Evolutionary conservation across 2,113 vertebrate genomes (phyloP), one percentile per base, ranked within the genome.

Genomic region (Pseudorectes ferrugineus): DNA sequence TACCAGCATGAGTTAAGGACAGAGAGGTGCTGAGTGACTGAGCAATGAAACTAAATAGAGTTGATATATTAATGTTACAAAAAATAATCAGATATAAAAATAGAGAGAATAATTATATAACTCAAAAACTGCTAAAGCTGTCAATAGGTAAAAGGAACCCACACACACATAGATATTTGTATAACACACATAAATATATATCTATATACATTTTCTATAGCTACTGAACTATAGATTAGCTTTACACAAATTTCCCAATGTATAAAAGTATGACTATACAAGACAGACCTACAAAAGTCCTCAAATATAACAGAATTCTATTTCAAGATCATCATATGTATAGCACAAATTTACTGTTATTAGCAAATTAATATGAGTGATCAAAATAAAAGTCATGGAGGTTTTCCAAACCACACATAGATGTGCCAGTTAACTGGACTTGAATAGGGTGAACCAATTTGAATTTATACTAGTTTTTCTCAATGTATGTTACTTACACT

Each of bases 161-260:
- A 2, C 16, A 3, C 6, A 5, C 4, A 28, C 7, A 28, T 1
- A 57, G 1, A 45, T 10, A n/a, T 6, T 25, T 10, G 26, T 3
- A 73, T 14, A 48, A 14, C 3, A 65, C 3, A 59, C 8, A 66
- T 12, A 43, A 11, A 45, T 26, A 57, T 12, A 23, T 35, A 72
- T 19, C 10, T 12, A 20, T 14, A 46, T 21, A 61, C 1, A 36
- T 40, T 81, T 73, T 48, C 19, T 45, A 21, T 20, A 68, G 8
- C 6, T 81, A 43, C 19, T 62, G 52, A 54, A 26, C 11, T 40
- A 33, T 18, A 46, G 26, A 61, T 42, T 58, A 19, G 3, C 18
- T 24, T 73, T 48, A 73, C 38, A 35, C 11, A 55, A 66, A 4
- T 67, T 71, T 70, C 35, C 24, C 33, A 65, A 5, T 24, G 24